Evolutionary conservation across 2,888 invertebrate genomes (phyloP).

Genomic region (Chrysolina haemoptera): DNA sequence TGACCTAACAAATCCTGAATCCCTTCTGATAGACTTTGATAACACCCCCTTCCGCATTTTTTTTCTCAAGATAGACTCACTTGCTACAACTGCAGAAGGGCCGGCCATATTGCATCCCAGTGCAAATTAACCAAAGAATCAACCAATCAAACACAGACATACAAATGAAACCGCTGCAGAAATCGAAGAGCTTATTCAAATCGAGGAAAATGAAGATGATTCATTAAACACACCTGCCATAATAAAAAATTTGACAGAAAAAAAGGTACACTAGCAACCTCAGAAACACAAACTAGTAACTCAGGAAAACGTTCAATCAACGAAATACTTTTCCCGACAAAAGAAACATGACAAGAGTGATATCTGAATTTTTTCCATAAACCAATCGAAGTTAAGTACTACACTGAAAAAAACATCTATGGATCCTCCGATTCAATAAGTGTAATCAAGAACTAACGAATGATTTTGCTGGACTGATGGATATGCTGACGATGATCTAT

Average conservation of each 20-base stretch:
- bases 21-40: slow-evolving; percentile 40
- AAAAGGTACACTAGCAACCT: no score
- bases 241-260: no score
- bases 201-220: background rate
- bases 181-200: no score
- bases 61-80: slow-evolving; percentile 36
- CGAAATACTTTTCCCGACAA: no score
- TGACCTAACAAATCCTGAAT: slow-evolving; percentile 25
- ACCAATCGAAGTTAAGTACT: no score
- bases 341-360: no score
- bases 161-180: no score
- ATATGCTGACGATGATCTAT: background rate
- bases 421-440: background rate
- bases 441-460: background rate
- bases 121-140: slow-evolving; percentile 28
- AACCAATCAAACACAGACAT: background rate
- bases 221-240: background rate
- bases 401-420: background rate
- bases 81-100: slow-evolving; percentile 51
- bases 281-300: no score
- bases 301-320: no score
- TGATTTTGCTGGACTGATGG: background rate
- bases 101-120: slow-evolving; percentile 46
- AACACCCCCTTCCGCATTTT: slow-evolving; percentile 48
- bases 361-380: no score